Evolutionary conservation across 2,888 invertebrate genomes (phyloP).

Genomic region (Drepanosiphum platanoidis): DNA sequence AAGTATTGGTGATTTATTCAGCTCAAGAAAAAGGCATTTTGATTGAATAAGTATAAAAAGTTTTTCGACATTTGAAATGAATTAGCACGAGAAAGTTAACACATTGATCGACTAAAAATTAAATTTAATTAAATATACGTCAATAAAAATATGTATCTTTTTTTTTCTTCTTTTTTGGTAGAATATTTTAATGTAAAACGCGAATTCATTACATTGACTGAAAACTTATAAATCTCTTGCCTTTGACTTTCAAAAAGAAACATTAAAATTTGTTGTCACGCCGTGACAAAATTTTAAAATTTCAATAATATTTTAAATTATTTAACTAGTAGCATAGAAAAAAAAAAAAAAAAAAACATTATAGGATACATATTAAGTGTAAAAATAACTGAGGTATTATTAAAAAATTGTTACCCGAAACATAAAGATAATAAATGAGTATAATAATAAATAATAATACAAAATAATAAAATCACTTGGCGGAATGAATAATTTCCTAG

Average conservation of each 20-base stretch:
- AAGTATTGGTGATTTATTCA: not conserved
- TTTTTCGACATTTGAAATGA: not conserved
- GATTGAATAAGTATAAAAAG: not conserved
- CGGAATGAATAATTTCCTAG: constrained; percentile 33
- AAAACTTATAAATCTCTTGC: not conserved
- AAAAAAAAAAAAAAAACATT: too few relatives aligned
- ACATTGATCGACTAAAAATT: not conserved
- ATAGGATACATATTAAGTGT: not conserved
- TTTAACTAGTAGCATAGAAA: not conserved
- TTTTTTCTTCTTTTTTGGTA: not conserved
- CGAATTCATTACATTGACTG: not conserved
- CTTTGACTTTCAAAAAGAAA: constrained; percentile 1
- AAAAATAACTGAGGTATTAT: constrained; percentile 4
- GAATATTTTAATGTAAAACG: not conserved
- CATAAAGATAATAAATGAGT: constrained; percentile 30
- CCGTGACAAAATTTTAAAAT: not conserved
- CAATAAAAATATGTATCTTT: not conserved
- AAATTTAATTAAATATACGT: not conserved
- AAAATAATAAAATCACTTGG: constrained; percentile 23
- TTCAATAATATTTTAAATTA: not conserved
- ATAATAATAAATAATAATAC: constrained; percentile 48
- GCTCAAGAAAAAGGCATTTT: constrained; percentile 26
- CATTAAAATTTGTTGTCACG: constrained; percentile 5
- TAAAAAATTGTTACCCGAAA: constrained; percentile 21
- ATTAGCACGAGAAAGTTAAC: not conserved